A percentile compares a stretch with the other conserved stretches of the same genome.
These are phyloP conservation scores for Acrobasis suavella DNA, from an alignment of 2,888 invertebrate species.

Conservation along the genomic window DNA sequence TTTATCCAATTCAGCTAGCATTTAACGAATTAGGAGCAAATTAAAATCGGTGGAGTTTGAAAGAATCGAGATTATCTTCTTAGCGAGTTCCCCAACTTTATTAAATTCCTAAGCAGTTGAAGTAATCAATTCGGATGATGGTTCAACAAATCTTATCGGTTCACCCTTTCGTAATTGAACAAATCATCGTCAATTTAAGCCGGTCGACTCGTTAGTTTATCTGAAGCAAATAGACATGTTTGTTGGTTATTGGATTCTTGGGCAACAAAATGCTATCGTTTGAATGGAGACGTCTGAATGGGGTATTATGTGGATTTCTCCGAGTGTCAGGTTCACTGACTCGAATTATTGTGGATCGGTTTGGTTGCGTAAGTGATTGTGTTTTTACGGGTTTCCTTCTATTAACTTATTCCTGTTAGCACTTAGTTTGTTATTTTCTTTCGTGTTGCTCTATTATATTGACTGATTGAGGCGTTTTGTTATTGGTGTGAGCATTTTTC, in stretches of 20 bases:
- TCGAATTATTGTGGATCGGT: slow-evolving; percentile 46
- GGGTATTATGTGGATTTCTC: slow-evolving; percentile 36
- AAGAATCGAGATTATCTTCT: slow-evolving; percentile 20
- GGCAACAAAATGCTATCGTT: slow-evolving; percentile 23
- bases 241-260: slow-evolving; percentile 19
- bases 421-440: neutral
- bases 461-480: neutral
- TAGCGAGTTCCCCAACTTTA: slow-evolving; percentile 11
- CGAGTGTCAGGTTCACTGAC: slow-evolving; percentile 49
- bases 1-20: slow-evolving; percentile 6
- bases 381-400: slow-evolving; percentile 39
- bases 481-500: neutral
- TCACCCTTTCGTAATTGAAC: slow-evolving; percentile 70
- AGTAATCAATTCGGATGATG: slow-evolving; percentile 44
- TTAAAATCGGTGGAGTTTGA: slow-evolving; percentile 10
- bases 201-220: slow-evolving; percentile 36
- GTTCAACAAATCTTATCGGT: slow-evolving; percentile 48
- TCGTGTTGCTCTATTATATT: neutral
- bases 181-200: slow-evolving; percentile 69
- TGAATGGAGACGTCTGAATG: slow-evolving; percentile 35
- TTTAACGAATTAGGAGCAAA: slow-evolving; percentile 11
- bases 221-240: slow-evolving; percentile 20
- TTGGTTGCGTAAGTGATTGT: slow-evolving; percentile 44
- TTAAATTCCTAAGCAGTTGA: slow-evolving; percentile 15
- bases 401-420: slow-evolving; percentile 30